Conservation (phyloP, 1,140 invertebrate genomes). For the Neuroterus valhalla region DNA sequence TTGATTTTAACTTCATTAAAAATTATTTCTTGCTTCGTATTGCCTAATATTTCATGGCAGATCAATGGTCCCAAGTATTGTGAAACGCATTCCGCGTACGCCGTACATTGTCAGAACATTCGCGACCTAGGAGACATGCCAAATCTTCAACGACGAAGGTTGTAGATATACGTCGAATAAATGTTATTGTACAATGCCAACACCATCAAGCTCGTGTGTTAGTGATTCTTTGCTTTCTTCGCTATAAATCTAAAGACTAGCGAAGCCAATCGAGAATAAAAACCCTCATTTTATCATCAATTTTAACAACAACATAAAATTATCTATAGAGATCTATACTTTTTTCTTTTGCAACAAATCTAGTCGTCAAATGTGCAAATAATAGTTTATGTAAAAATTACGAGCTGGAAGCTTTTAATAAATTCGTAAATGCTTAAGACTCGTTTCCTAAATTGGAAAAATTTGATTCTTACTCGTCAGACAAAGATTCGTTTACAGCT, state of each 20-base stretch:
- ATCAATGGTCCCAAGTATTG: constrained; percentile 25
- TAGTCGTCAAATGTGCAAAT: no score
- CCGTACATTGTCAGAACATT: constrained; percentile 14
- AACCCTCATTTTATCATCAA: no score
- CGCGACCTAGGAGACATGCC: constrained; percentile 13
- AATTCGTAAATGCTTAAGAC: no score
- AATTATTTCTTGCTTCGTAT: constrained; percentile 1
- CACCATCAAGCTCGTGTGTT: background rate
- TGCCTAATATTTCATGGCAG: background rate
- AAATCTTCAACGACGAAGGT: constrained; percentile 17
- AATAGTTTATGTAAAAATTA: no score
- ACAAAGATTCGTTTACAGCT: no score
- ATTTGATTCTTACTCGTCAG: no score
- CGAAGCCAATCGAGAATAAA: no score
- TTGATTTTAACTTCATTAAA: background rate
- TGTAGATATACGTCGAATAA: background rate
- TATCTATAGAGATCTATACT: no score
- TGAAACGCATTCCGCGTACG: constrained; percentile 3
- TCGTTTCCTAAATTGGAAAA: no score
- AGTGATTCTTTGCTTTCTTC: background rate
- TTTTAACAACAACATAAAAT: no score
- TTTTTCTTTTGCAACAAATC: no score
- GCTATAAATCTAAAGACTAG: background rate
- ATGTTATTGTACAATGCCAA: background rate
- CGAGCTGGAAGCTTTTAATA: no score